Base-by-base conservation (phyloP, 2,113 vertebrate species). In the Aptenodytes patagonicus region DNA sequence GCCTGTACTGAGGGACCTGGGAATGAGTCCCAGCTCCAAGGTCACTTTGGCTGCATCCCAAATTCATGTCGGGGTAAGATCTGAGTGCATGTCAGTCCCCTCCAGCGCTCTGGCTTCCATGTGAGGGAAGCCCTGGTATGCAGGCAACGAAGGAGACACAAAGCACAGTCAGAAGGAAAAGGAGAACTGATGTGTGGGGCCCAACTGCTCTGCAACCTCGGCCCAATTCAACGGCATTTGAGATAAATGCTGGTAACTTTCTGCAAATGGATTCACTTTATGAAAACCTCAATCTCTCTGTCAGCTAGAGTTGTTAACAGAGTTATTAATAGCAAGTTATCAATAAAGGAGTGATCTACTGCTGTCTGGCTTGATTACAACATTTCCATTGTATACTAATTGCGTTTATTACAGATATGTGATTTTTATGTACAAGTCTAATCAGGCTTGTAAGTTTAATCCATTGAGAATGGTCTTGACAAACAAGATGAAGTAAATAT, bases 261-360 rank as follows among this genome's bases (percentile, higher is more conserved):
- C 40, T 65, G 62, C 31, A 91, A 70, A 86, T 55, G 36, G 36
- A 73, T 78, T 89, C 32, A 68, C 29, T 71, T 80, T 32, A 60
- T 52, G 68, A 81, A 92, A 86, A 90, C 9, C 34, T 91, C 73
- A 52, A 17, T 69, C 17, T 40, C n/a, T 69, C 58, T 82, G 36
- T 87, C 89, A 97, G 61, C 7, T 82, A 86, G 28, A 89, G 40
- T 44, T 84, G 36, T 68, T 91, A 96, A 55, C 64, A 70, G 32
- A 89, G 42, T 32, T 94, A 93, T 82, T 89, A 94, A 94, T 55
- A 94, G 49, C 13, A 84, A 55, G 34, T 60, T 90, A 85, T 92
- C 76, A 88, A 70, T 86, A 91, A 84, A 87, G 28, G 17, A 72
- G 51, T 86, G 34, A 86, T 55, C n/a, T 87, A 20, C 9, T 88